Evolutionary conservation across 2,113 vertebrate species (phyloP), one percentile per base, ranked within the genome.

Genomic region (Lepisosteus oculatus): DNA sequence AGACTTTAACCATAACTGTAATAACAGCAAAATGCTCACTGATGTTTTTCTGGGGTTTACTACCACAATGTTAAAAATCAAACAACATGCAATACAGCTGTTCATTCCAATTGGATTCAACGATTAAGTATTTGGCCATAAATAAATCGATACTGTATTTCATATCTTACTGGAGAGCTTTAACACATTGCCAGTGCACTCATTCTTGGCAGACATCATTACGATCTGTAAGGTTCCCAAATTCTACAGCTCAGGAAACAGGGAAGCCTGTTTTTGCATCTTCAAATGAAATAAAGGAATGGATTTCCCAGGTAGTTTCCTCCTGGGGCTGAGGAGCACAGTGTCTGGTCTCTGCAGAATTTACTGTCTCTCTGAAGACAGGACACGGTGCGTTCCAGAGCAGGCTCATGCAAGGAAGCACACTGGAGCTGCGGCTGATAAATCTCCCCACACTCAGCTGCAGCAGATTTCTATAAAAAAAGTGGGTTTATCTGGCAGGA

Each of bases 401-500:
- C 41, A 65, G 64, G 45, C 12, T 8, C 41, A n/a, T 9, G 42
- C 13, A 9, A 42, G 11, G 43, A 43, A 11, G 43, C 6, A 14
- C 51, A 44, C 45, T 43, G 3, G 42, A 65, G 64, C 9, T 42
- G 9, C 1, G 4, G 42, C 9, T 11, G 45, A 43, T 54, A 17
- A 12, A 63, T 51, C 44, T 15, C 17, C 3, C 12, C 9, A 63
- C 54, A 68, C 56, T 67, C 55, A 61, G 4, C 3, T 3, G n/a
- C 56, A 59, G 56, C 56, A 59, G 56, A 12, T 12, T 59, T 68
- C 44, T 12, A 70, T 59, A 61, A 57, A 43, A 42, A 70, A 41
- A 65, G 65, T 8, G 29, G 56, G 12, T 68, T 74, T 55, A 67
- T 70, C 51, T 71, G 65, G 65, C 61, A 72, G 68, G 55, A 77